Percentiles rank a stretch among this genome's conserved stretches.
Evolutionary conservation across 2,113 vertebrate species (phyloP).

Genomic region (Morone saxatilis): DNA sequence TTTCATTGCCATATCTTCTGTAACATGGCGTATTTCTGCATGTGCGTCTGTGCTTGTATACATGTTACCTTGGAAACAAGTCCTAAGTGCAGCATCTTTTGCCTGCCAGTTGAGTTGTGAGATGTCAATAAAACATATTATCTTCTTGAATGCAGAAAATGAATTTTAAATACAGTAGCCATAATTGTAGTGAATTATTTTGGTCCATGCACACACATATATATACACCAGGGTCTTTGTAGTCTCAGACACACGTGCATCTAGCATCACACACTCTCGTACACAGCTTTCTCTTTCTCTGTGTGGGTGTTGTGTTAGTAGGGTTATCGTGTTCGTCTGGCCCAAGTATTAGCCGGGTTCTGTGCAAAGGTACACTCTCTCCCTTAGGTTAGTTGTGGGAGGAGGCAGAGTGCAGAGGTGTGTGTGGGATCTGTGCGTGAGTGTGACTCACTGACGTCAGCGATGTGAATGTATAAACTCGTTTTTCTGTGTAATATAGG

Average conservation of each 20-base stretch:
- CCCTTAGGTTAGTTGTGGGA: conserved; percentile 55
- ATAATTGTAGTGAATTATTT: conserved; percentile 35
- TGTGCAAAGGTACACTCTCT: conserved; percentile 46
- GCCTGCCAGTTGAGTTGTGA: conserved; percentile 6
- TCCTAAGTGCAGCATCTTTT: conserved; percentile 25
- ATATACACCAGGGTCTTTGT: conserved; percentile 31
- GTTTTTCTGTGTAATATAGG: conserved; percentile 21
- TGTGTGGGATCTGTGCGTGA: conserved; percentile 43
- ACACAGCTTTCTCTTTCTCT: conserved; percentile 15
- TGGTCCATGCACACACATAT: conserved; percentile 21
- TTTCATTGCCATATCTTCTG: conserved; percentile 30
- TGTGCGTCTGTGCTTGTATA: conserved; percentile 60
- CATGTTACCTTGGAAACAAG: conserved; percentile 69
- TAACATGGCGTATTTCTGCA: conserved; percentile 12
- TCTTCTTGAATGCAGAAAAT: conserved; percentile 29
- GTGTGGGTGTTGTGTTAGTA: conserved; percentile 65
- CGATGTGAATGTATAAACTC: conserved; percentile 28
- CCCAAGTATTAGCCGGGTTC: conserved; percentile 62
- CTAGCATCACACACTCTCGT: conserved; percentile 7
- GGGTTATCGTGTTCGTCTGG: conserved; percentile 71
- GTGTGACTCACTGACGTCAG: conserved; percentile 61
- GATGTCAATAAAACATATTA: conserved; percentile 56
- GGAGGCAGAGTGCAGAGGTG: conserved; percentile 48
- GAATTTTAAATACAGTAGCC: conserved; percentile 32
- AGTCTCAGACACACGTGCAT: conserved; percentile 12